These are phyloP conservation scores for Ganaspis brasiliensis DNA, from an alignment of 2,888 invertebrate genomes.

Conservation along the genomic window DNA sequence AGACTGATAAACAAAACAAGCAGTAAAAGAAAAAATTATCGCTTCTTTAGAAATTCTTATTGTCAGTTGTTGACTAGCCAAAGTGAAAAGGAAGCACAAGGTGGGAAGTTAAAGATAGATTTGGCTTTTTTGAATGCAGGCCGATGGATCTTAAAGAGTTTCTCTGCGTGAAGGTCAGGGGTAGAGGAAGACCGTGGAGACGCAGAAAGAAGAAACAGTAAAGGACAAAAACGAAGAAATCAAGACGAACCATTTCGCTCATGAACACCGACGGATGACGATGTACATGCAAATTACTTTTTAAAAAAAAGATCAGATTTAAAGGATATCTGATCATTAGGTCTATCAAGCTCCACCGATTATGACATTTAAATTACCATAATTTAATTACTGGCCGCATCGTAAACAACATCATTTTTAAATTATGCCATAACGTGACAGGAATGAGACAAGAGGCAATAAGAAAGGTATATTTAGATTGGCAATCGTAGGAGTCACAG, in stretches of 20 bases:
- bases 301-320: conserved; percentile 26
- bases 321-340: conserved; percentile 37
- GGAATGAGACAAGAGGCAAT: conserved; percentile 28
- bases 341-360: conserved; percentile 29
- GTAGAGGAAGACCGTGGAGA: conserved; percentile 36
- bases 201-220: conserved; percentile 30
- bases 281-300: conserved; percentile 33
- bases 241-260: conserved; percentile 12
- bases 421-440: conserved; percentile 24
- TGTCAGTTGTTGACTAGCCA: background rate
- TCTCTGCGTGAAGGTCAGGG: conserved; percentile 60
- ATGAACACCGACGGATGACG: conserved; percentile 22
- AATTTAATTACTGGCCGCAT: conserved; percentile 35
- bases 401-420: conserved; percentile 35
- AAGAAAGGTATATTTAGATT: background rate
- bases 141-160: conserved; percentile 45
- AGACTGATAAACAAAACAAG: no score
- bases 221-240: conserved; percentile 4
- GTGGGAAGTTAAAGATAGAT: conserved; percentile 31
- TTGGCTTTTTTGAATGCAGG: conserved; percentile 51
- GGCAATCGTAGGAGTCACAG: background rate
- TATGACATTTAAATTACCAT: conserved; percentile 40
- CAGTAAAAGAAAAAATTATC: no score
- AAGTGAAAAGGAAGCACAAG: background rate
- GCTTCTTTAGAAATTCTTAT: background rate